Base-by-base conservation (phyloP, 2,888 invertebrate species). In the Drosophila aldrichi region DNA sequence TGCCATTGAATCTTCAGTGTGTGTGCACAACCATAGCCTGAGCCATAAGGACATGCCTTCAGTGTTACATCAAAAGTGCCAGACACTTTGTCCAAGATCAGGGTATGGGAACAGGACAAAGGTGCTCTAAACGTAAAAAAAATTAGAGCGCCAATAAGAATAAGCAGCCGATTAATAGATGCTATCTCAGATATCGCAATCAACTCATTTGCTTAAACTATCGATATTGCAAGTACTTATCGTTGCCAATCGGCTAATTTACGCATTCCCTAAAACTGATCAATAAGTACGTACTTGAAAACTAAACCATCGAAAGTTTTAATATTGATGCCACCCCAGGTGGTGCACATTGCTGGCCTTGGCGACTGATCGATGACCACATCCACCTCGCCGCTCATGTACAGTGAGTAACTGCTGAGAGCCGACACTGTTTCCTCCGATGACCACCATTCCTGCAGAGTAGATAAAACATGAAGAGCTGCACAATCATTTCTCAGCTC, bases 241-340 rank as follows among this genome's bases (percentile, higher is more conserved):
- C 29, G 29, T 29, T 8, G 29, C 29, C 8, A 29, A 9, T 8
- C 29, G 29, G 29, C 29, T 29, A 29, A 29, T 16, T 3, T 29
- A 51, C 14, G 36, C 34, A 51, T 14, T 34, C 5, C 2, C 29
- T 16, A 10, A n/a, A 25, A 25, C n/a, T 44, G 6, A 36, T 60
- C 9, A 16, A 36, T 12, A 52, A 34, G 20, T 49, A 79, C 89
- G 75, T 76, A 96, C 96, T 95, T 95, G 88, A 95, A 96, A 52
- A 97, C 94, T 82, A 95, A 94, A 9, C 97, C 97, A 93, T 98
- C 97, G 88, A 97, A 97, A 0, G 97, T 97, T 92, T 97, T 96
- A 83, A 96, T 96, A 92, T 97, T 97, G 18, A 94, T 94, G 38
- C 96, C 96, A 29, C 96, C 95, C 97, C 97, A 98, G 2, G 96